Conservation (phyloP, 1,140 invertebrate species). For the Neodiprion virginianus region DNA sequence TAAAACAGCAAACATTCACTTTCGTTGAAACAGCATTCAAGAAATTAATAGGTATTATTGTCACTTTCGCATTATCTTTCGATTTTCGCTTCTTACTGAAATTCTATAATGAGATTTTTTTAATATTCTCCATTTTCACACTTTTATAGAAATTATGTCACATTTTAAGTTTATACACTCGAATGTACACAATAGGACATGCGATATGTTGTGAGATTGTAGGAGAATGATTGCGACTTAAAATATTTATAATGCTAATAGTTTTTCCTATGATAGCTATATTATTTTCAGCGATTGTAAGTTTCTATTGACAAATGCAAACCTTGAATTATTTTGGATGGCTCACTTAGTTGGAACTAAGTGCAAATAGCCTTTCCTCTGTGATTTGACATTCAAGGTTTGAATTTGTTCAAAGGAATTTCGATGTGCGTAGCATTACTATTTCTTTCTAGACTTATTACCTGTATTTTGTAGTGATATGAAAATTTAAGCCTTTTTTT, state of each 20-base stretch:
- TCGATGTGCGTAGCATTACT: neutral
- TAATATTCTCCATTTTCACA: neutral
- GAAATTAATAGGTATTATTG: no score
- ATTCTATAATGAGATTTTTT: neutral
- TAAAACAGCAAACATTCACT: no score
- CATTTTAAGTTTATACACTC: neutral
- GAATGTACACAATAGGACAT: neutral
- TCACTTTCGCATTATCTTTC: no score
- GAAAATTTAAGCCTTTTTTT: slow-evolving; percentile 21
- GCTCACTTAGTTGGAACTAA: slow-evolving; percentile 52
- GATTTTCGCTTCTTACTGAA: no score
- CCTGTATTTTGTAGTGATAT: neutral
- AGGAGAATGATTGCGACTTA: neutral
- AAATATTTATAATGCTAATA: neutral
- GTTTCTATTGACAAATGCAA: neutral
- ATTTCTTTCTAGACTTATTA: no score
- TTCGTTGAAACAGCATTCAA: no score
- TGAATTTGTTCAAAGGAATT: slow-evolving; percentile 29
- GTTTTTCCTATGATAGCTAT: neutral
- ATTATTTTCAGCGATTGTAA: slow-evolving; percentile 2
- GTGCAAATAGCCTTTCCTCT: slow-evolving; percentile 39
- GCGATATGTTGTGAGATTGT: neutral
- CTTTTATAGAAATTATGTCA: neutral
- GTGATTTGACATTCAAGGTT: slow-evolving; percentile 33
- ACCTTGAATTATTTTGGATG: slow-evolving; percentile 33